phyloP scores from a whole-genome alignment of 2,888 invertebrate species.

The Pachycephus smyrnensis region DNA sequence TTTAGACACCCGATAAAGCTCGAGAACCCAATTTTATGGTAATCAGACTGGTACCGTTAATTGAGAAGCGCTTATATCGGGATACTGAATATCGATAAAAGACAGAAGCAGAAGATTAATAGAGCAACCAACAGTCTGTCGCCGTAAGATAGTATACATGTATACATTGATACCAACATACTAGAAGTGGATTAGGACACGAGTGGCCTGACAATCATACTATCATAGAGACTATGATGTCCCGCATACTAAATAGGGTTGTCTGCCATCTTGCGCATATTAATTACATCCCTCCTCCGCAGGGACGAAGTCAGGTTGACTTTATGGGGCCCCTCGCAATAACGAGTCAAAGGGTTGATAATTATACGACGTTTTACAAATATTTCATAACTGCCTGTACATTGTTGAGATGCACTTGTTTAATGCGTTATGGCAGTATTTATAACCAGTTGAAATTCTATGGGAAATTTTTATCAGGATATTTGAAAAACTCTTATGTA shows the following conservation, averaged over 20 bases:
- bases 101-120: conserved; percentile 11
- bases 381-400: not conserved
- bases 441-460: too few species aligned
- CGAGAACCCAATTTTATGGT: not conserved
- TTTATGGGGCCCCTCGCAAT: not conserved
- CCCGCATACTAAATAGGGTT: conserved; percentile 54
- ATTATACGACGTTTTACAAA: not conserved
- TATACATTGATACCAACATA: not conserved
- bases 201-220: conserved; percentile 55
- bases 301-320: not conserved
- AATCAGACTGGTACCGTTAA: not conserved
- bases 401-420: not conserved
- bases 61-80: not conserved
- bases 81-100: not conserved
- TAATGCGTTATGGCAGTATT: not conserved
- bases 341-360: not conserved
- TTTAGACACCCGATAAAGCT: not conserved
- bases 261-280: conserved; percentile 52
- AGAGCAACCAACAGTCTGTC: conserved; percentile 17
- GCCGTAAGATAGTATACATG: not conserved
- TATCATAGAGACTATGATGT: conserved; percentile 55
- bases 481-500: too few species aligned
- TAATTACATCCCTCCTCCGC: conserved; percentile 41
- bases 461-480: too few species aligned
- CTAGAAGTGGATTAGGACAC: conserved; percentile 38